Evolutionary conservation across 2,113 vertebrate genomes (phyloP).

Genomic region (Prinia subflava): DNA sequence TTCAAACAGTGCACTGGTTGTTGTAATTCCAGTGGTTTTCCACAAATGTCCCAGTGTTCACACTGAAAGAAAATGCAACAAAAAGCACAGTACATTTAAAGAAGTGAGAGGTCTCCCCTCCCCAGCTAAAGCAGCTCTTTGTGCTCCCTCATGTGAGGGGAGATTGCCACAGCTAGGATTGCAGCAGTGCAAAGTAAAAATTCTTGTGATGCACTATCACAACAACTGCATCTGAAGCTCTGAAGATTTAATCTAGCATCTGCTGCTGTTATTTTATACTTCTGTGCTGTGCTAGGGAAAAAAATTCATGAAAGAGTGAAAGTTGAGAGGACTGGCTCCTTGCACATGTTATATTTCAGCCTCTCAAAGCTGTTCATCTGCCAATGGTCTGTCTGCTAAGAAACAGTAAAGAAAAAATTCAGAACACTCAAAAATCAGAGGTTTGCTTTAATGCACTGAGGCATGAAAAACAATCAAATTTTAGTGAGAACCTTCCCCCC

Average conservation of each 20-base stretch:
- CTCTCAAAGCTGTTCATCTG: not conserved
- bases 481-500: not conserved
- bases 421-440: not conserved
- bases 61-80: not conserved
- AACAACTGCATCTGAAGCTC: not conserved
- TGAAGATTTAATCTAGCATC: constrained; percentile 7
- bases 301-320: not conserved
- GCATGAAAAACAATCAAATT: not conserved
- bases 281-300: not conserved
- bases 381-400: not conserved
- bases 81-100: not conserved
- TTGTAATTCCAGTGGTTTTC: constrained; percentile 20
- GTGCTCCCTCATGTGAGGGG: not conserved
- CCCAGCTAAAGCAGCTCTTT: not conserved
- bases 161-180: not conserved
- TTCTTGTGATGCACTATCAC: not conserved
- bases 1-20: not conserved
- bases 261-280: not conserved
- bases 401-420: not conserved
- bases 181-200: not conserved
- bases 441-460: not conserved
- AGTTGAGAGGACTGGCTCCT: not conserved
- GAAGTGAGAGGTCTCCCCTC: not conserved
- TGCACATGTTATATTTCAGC: not conserved
- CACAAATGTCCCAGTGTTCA: constrained; percentile 12